A percentile compares a stretch with the other conserved stretches of the same genome.
These are phyloP conservation scores for Octodon degus DNA, from an alignment of 2,113 vertebrate genomes.

Conservation along the genomic window DNA sequence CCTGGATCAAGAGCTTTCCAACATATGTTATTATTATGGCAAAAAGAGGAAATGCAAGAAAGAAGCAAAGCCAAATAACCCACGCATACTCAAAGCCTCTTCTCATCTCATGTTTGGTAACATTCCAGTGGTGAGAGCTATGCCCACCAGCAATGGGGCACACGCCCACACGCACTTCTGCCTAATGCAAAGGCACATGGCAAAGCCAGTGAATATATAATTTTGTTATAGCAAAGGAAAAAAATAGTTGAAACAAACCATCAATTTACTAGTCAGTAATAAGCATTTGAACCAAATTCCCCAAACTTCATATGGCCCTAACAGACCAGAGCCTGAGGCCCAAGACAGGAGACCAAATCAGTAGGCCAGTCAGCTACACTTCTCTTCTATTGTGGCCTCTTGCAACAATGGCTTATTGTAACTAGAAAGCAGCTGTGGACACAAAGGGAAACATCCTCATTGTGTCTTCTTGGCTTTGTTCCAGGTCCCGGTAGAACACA, in stretches of 20 bases:
- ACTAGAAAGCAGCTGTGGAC: conserved; percentile 67
- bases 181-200: neutral
- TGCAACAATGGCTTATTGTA: conserved; percentile 66
- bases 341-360: conserved; percentile 60
- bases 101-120: neutral
- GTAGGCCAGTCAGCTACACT: conserved; percentile 48
- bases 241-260: conserved; percentile 60
- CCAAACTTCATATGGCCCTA: conserved; percentile 48
- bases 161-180: neutral
- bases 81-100: neutral
- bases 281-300: conserved; percentile 65
- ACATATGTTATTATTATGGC: neutral
- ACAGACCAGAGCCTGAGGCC: conserved; percentile 10
- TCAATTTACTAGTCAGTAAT: conserved; percentile 48
- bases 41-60: neutral
- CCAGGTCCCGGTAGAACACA: conserved; percentile 70
- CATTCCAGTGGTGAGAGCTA: neutral
- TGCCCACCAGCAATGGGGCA: neutral
- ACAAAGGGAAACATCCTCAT: conserved; percentile 76
- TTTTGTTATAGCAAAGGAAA: conserved; percentile 27
- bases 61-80: neutral
- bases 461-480: conserved; percentile 68
- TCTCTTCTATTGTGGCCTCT: neutral
- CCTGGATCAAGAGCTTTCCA: neutral
- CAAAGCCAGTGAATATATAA: conserved; percentile 19